These are phyloP conservation scores for Anseranas semipalmata DNA, from an alignment of 2,113 vertebrate species.

Conservation along the genomic window DNA sequence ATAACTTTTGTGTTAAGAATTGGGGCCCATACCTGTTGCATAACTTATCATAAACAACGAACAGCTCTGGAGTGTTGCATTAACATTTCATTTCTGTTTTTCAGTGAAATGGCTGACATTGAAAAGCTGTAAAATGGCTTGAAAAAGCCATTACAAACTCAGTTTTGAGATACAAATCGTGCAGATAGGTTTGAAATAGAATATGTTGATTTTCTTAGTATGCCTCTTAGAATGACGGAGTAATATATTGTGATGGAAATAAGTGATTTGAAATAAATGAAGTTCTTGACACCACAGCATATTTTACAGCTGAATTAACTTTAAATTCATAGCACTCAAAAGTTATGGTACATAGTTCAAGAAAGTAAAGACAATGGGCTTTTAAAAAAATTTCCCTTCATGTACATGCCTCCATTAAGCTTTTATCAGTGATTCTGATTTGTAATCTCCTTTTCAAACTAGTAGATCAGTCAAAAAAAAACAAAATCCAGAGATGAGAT, in stretches of 20 bases:
- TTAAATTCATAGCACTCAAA: not conserved
- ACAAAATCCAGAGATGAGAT: not conserved
- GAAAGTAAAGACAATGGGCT: not conserved
- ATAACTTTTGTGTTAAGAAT: not conserved
- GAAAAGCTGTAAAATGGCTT: not conserved
- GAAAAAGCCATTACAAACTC: not conserved
- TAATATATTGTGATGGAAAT: not conserved
- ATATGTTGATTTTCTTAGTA: not conserved
- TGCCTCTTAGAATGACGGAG: not conserved
- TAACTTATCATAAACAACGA: not conserved
- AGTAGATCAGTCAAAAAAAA: not conserved
- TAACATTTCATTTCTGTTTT: not conserved
- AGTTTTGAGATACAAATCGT: not conserved
- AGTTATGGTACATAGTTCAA: not conserved
- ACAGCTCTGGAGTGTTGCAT: not conserved
- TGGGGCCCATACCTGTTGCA: accelerated
- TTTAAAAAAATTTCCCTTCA: not conserved
- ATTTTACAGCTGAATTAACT: not conserved
- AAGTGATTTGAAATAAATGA: not conserved
- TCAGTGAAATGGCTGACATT: not conserved
- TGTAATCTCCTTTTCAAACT: not conserved
- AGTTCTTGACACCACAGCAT: not conserved
- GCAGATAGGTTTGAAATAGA: not conserved
- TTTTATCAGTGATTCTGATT: not conserved
- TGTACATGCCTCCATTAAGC: not conserved